phyloP scores from a whole-genome alignment of 2,888 invertebrate genomes.

The Quadriops clusia region DNA sequence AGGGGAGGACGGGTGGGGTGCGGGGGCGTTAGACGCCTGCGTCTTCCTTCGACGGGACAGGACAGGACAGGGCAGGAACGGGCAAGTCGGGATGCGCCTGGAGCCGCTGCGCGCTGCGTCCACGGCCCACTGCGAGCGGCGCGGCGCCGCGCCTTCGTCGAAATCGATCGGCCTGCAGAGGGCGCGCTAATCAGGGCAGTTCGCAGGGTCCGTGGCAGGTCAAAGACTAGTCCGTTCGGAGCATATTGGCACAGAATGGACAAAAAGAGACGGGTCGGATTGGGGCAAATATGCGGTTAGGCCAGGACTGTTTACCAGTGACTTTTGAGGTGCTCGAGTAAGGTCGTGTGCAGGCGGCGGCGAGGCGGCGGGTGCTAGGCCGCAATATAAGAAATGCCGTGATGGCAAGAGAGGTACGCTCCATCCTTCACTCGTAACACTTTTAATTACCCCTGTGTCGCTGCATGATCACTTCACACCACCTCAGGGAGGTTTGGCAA shows the following conservation, averaged over 20 bases:
- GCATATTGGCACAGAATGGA: conserved; percentile 33
- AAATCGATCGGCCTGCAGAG: conserved; percentile 29
- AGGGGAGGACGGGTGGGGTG: conserved; percentile 9
- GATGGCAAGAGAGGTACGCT: conserved; percentile 63
- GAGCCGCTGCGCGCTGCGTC: conserved; percentile 15
- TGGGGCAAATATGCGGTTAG: conserved; percentile 28
- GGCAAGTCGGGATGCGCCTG: conserved; percentile 13
- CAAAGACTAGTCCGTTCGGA: conserved; percentile 27
- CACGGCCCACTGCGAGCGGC: conserved; percentile 12
- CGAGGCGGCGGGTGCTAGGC: conserved; percentile 32
- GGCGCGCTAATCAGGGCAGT: conserved; percentile 32
- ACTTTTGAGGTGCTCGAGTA: too few relatives aligned
- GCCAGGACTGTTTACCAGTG: too few relatives aligned
- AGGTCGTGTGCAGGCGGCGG: conserved; percentile 18
- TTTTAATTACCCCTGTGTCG: too few relatives aligned
- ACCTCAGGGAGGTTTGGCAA: too few relatives aligned
- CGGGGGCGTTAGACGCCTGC: too few relatives aligned
- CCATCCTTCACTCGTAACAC: too few relatives aligned
- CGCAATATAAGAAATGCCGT: conserved; percentile 56
- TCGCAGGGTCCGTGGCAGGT: conserved; percentile 34
- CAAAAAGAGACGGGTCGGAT: conserved; percentile 30
- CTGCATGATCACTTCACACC: too few relatives aligned
- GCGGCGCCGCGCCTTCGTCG: conserved; percentile 35
- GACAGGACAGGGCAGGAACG: conserved; percentile 12
- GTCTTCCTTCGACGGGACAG: too few relatives aligned